Evolutionary conservation across 2,888 invertebrate genomes (phyloP).

Genomic region (Caradrina kadenii): DNA sequence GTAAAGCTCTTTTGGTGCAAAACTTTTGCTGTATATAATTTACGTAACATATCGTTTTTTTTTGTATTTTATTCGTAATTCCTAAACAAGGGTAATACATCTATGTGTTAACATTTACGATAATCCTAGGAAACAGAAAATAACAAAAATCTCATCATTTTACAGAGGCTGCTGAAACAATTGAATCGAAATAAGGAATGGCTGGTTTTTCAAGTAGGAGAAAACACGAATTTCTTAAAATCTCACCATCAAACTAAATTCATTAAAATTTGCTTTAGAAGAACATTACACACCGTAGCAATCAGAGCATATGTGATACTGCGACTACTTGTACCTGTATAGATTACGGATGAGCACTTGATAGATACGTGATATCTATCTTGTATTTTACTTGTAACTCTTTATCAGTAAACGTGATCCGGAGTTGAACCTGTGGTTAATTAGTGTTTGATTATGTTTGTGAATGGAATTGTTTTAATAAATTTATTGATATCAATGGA

Average conservation of each 20-base stretch:
- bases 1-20: too few species aligned
- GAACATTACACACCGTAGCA: neutral
- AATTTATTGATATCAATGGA: neutral
- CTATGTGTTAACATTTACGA: too few species aligned
- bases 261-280: neutral
- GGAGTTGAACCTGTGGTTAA: slow-evolving; percentile 44
- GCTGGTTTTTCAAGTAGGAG: too few species aligned
- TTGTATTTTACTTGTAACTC: slow-evolving; percentile 19
- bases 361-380: slow-evolving; percentile 3
- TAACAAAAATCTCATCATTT: too few species aligned
- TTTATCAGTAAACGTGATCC: slow-evolving; percentile 37
- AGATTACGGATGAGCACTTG: slow-evolving; percentile 33
- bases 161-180: too few species aligned
- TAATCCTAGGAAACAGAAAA: too few species aligned
- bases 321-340: slow-evolving; percentile 21
- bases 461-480: slow-evolving; percentile 25
- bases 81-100: too few species aligned
- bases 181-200: too few species aligned
- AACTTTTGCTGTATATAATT: too few species aligned
- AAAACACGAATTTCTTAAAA: too few species aligned
- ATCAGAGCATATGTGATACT: slow-evolving; percentile 10
- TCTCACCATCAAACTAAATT: neutral
- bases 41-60: too few species aligned
- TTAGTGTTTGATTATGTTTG: slow-evolving; percentile 28
- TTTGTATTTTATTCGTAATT: too few species aligned